Conservation (phyloP, 2,113 vertebrate genomes). For the Stictonetta naevosa region DNA sequence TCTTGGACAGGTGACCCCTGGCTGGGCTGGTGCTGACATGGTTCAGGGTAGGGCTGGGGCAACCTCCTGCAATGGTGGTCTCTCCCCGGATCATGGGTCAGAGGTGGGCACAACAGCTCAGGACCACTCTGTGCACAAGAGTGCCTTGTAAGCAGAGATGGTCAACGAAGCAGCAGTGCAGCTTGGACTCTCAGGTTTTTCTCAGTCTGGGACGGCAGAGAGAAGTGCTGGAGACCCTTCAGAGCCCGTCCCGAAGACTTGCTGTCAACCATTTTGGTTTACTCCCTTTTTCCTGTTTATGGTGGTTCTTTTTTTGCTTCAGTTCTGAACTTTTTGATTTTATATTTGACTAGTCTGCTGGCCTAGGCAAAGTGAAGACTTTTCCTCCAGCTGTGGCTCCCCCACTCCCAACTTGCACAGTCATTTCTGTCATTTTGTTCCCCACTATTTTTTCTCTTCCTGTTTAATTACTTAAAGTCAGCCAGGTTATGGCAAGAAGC, state of each 20-base stretch:
- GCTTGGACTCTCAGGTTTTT: background rate
- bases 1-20: background rate
- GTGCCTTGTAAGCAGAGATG: background rate
- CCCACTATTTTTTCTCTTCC: background rate
- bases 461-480: background rate
- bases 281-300: background rate
- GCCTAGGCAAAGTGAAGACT: background rate
- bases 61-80: fast-evolving
- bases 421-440: background rate
- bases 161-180: background rate
- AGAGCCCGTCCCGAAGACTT: background rate
- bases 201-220: background rate
- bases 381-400: background rate
- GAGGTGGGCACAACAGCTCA: background rate
- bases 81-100: fast-evolving
- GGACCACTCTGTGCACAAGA: background rate
- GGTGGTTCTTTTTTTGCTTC: background rate
- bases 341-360: background rate
- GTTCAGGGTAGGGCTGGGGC: background rate
- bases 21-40: background rate
- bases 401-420: background rate
- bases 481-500: background rate
- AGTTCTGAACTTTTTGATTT: background rate
- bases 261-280: background rate
- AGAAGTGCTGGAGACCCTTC: background rate